Conservation (phyloP, 2,888 invertebrate genomes). For the Parthenolecanium corni region DNA sequence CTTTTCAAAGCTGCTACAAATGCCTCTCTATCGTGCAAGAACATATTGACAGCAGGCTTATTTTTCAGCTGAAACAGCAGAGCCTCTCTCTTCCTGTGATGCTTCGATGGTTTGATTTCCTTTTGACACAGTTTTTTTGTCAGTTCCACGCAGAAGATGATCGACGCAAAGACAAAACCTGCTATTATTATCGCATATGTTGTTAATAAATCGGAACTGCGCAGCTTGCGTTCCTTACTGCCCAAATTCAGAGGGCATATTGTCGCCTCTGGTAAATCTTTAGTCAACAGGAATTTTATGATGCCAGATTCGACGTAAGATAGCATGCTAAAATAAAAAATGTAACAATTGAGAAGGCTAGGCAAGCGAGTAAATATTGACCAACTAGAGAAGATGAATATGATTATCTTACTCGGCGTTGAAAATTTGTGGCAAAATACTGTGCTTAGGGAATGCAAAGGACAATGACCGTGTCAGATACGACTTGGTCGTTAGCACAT, state of each 20-base stretch:
- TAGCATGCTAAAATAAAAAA: slow-evolving; percentile 44
- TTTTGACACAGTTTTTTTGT: slow-evolving; percentile 28
- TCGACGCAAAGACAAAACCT: slow-evolving; percentile 53
- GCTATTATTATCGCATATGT: slow-evolving; percentile 64
- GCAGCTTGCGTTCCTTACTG: slow-evolving; percentile 63
- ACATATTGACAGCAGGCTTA: too few relatives aligned
- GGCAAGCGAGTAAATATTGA: background rate
- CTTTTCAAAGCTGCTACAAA: too few relatives aligned
- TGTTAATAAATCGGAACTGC: slow-evolving; percentile 63
- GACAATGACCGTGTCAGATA: slow-evolving; percentile 56
- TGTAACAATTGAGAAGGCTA: background rate
- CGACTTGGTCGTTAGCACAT: slow-evolving; percentile 58
- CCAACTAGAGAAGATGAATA: too few relatives aligned
- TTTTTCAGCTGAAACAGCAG: too few relatives aligned
- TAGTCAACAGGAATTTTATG: slow-evolving; percentile 51
- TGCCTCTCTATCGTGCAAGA: too few relatives aligned
- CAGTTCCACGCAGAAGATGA: slow-evolving; percentile 56
- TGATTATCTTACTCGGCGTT: slow-evolving; percentile 57
- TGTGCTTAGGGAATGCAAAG: slow-evolving; percentile 57
- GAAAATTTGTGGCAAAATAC: slow-evolving; percentile 49
- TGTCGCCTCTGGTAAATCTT: slow-evolving; percentile 57
- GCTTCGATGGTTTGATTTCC: background rate
- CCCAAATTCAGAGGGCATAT: slow-evolving; percentile 72
- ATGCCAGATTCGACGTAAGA: slow-evolving; percentile 64
- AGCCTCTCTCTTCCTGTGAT: background rate